Base-by-base conservation (phyloP, 2,888 invertebrate species). In the Meteorus cinctellus region DNA sequence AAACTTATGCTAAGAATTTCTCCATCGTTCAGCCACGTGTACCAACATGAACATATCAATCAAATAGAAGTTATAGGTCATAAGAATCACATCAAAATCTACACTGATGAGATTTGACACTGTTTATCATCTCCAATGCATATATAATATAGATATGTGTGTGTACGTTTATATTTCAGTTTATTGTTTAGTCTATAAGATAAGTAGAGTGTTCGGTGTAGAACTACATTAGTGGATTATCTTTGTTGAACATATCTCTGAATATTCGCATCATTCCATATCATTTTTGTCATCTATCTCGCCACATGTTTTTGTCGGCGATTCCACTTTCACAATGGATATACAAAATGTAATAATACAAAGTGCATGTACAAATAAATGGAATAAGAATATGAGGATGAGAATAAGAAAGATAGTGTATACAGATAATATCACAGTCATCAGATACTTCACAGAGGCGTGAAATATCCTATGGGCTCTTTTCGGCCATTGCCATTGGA, bases 401-500 rank as follows among this genome's bases (percentile, higher is more conserved):
- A 79, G 73, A 78, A 77, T 75, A 74, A 77, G 73, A 74, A 66
- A 63, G 48, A n/a, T 12, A 4, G 55, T 76, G 75, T 77, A 67
- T 36, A 59, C 72, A 29, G 19, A 59, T 45, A 73, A 74, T 76
- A 63, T 77, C 24, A 59, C 70, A 60, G 41, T 31, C 60, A 62
- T 31, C 68, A 29, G 59, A 74, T 74, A 63, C 70, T 76, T 51
- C 62, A 70, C 67, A 72, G 72, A 75, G 75, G 55, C 48, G 74
- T 71, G 72, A 48, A 62, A 62, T 62, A 72, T 75, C 55, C 77
- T 70, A 55, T 55, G 65, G 48, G 59, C 27, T 72, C 73, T 34
- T 72, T 76, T 78, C 34, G n/a, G 78, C 76, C 72, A 76, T 74
- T 69, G 79, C 70, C 71, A 69, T 78, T 75, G 78, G 82, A 84